Evolutionary conservation across 2,888 invertebrate species (phyloP).

Genomic region (Agriopis leucophaearia): DNA sequence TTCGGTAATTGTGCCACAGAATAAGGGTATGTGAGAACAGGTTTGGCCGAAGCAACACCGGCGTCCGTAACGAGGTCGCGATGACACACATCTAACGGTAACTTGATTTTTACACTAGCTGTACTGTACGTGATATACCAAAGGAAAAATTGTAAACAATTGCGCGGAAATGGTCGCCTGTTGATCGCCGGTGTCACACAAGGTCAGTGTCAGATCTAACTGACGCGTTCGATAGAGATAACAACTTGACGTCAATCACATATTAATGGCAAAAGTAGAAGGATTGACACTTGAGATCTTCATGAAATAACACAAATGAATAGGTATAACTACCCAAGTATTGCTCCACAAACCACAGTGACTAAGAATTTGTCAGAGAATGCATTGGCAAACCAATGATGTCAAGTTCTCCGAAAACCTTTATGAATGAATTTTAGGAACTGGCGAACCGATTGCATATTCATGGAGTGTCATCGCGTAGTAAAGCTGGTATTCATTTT

Average conservation of each 20-base stretch:
- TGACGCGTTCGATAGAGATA: slow-evolving; percentile 15
- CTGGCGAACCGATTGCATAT: slow-evolving; percentile 51
- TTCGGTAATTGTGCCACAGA: slow-evolving; percentile 67
- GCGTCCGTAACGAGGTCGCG: slow-evolving; percentile 75
- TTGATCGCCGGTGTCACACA: slow-evolving; percentile 17
- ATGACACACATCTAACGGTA: slow-evolving; percentile 85
- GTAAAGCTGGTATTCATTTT: slow-evolving; percentile 51
- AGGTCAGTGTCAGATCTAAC: slow-evolving; percentile 36
- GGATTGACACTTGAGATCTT: not conserved
- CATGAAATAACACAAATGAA: not conserved
- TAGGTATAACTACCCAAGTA: no score
- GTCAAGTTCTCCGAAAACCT: slow-evolving; percentile 48
- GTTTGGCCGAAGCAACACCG: slow-evolving; percentile 67
- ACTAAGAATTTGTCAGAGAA: slow-evolving; percentile 16
- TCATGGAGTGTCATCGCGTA: slow-evolving; percentile 50
- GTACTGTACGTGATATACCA: slow-evolving; percentile 52
- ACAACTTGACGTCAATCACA: slow-evolving; percentile 10
- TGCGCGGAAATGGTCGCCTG: slow-evolving; percentile 30
- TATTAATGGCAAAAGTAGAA: not conserved
- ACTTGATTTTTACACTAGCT: slow-evolving; percentile 71
- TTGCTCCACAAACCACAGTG: not conserved
- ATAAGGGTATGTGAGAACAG: slow-evolving; percentile 77
- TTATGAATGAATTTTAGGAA: slow-evolving; percentile 57
- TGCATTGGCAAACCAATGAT: slow-evolving; percentile 24
- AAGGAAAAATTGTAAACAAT: slow-evolving; percentile 62